Evolutionary conservation across 2,113 vertebrate species (phyloP).

Genomic region (Chloroceryle aenea): DNA sequence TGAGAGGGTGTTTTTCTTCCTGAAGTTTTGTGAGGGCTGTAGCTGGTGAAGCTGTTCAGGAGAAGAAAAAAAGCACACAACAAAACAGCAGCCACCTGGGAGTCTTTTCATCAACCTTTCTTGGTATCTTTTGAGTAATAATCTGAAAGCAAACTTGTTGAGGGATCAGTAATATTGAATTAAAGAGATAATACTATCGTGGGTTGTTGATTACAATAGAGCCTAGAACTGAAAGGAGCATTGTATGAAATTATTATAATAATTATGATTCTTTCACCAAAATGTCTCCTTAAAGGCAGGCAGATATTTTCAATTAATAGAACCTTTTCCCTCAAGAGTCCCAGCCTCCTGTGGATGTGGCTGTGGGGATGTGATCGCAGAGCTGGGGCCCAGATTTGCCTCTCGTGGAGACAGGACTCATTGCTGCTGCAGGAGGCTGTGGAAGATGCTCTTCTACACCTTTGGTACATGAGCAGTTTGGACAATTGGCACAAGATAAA

Average conservation of each 20-base stretch:
- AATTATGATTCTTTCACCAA: background rate
- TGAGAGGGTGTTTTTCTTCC: background rate
- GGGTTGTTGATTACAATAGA: background rate
- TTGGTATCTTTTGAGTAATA: background rate
- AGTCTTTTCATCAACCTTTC: background rate
- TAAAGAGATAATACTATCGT: background rate
- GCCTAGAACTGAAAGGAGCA: background rate
- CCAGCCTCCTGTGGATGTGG: background rate
- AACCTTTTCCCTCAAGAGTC: background rate
- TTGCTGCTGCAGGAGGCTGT: background rate
- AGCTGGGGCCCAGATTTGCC: background rate
- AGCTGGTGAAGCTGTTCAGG: background rate
- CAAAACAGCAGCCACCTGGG: background rate
- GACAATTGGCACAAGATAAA: background rate
- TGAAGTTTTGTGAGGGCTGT: background rate
- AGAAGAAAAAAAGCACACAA: background rate
- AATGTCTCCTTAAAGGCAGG: background rate
- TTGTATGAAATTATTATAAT: background rate
- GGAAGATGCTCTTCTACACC: background rate
- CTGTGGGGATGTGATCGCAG: background rate
- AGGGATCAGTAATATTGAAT: background rate
- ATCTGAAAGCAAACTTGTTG: background rate
- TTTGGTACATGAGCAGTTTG: rapidly evolving
- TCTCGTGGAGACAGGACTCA: background rate
- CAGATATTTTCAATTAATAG: background rate